Evolutionary conservation across 2,113 vertebrate genomes (phyloP).

Genomic region (Nycticebus coucang): DNA sequence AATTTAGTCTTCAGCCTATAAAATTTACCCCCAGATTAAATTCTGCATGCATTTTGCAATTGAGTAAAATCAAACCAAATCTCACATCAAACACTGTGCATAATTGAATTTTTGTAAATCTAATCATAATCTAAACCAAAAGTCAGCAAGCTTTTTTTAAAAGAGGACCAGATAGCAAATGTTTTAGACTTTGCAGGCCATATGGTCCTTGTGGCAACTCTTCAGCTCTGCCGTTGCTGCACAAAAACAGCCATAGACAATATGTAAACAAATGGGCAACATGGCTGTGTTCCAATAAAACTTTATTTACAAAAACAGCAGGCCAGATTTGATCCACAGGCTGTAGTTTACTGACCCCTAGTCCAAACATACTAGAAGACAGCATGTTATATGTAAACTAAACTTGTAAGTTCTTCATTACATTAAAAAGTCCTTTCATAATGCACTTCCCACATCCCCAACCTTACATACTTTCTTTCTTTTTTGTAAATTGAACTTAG

Average conservation of each 20-base stretch:
- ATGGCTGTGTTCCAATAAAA: constrained; percentile 38
- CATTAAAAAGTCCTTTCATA: not conserved
- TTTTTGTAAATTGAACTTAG: not conserved
- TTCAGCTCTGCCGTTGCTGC: not conserved
- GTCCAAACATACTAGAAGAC: not conserved
- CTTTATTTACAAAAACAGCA: constrained; percentile 45
- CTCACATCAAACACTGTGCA: not conserved
- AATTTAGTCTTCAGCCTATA: constrained; percentile 41
- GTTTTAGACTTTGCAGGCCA: not conserved
- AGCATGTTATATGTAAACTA: not conserved
- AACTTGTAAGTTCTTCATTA: not conserved
- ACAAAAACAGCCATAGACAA: not conserved
- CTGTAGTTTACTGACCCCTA: not conserved
- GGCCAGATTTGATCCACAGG: not conserved
- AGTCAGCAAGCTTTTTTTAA: not conserved
- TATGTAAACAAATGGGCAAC: not conserved
- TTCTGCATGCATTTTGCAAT: not conserved
- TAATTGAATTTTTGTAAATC: constrained; percentile 42
- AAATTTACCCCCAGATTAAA: constrained; percentile 32
- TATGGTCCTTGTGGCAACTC: constrained; percentile 21
- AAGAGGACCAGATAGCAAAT: constrained; percentile 10
- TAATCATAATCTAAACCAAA: constrained; percentile 37
- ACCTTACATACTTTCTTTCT: not conserved
- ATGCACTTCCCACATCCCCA: not conserved
- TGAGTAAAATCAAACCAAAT: constrained; percentile 18